Conservation (phyloP, 2,888 invertebrate genomes). For the Phymatocera aterrima region DNA sequence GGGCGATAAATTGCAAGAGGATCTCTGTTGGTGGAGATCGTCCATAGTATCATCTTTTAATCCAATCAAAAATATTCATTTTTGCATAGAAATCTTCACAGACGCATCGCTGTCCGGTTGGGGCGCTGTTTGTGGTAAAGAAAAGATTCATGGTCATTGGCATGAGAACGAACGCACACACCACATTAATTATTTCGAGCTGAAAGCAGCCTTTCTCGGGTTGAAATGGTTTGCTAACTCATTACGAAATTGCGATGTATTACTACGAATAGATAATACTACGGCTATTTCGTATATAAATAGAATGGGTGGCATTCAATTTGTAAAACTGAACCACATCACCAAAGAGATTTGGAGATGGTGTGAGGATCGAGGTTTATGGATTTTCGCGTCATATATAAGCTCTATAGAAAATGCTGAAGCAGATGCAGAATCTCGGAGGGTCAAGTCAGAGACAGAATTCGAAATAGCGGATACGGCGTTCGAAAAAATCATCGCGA, state of each 20-base stretch:
- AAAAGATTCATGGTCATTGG: slow-evolving; percentile 35
- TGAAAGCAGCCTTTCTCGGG: slow-evolving; percentile 41
- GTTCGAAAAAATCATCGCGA: slow-evolving; percentile 33
- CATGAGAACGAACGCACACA: background rate
- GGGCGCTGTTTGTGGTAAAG: slow-evolving; percentile 28
- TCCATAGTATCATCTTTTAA: slow-evolving; percentile 46
- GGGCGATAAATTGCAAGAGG: slow-evolving; percentile 21
- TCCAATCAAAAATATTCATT: background rate
- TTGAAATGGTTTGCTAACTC: slow-evolving; percentile 46
- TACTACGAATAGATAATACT: slow-evolving; percentile 50
- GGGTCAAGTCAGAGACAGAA: slow-evolving; percentile 46
- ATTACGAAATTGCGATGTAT: slow-evolving; percentile 40
- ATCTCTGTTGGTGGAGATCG: slow-evolving; percentile 48
- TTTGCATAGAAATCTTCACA: slow-evolving; percentile 27
- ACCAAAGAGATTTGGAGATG: slow-evolving; percentile 43
- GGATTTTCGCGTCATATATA: slow-evolving; percentile 44
- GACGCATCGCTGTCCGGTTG: slow-evolving; percentile 45
- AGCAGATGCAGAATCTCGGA: slow-evolving; percentile 46
- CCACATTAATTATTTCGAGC: slow-evolving; percentile 13
- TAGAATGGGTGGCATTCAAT: slow-evolving; percentile 47
- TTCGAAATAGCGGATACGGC: slow-evolving; percentile 44
- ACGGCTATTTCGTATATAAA: slow-evolving; percentile 40
- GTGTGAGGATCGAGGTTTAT: slow-evolving; percentile 43
- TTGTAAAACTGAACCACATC: slow-evolving; percentile 44
- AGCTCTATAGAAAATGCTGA: slow-evolving; percentile 22